Conservation (phyloP, 1,140 invertebrate genomes). For the Caenorhabditis briggsae region DNA sequence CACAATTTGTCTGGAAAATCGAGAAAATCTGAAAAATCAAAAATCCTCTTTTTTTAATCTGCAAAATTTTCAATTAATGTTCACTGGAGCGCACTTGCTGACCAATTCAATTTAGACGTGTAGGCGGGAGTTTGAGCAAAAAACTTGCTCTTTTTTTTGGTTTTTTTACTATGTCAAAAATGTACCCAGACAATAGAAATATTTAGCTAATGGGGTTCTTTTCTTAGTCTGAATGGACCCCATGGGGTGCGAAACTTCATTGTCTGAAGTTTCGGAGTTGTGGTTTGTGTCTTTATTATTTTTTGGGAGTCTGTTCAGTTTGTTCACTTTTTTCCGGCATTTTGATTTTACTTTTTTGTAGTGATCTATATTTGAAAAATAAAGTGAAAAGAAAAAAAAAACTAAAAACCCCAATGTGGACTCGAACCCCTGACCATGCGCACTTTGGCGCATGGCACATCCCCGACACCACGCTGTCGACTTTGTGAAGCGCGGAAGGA, state of each 20-base stretch:
- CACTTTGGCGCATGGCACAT: too few species aligned
- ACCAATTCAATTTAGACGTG: neutral
- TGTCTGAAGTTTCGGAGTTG: neutral
- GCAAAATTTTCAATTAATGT: neutral
- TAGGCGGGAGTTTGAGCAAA: slow-evolving; percentile 31
- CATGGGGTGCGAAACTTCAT: too few species aligned
- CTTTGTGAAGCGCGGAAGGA: too few species aligned
- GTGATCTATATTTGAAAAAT: too few species aligned
- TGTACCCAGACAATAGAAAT: neutral
- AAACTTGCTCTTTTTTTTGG: neutral
- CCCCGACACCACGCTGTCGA: too few species aligned
- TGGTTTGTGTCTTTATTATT: slow-evolving; percentile 26
- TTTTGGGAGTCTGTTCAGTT: neutral
- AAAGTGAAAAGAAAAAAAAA: too few species aligned
- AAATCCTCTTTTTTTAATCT: neutral
- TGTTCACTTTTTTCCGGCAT: neutral
- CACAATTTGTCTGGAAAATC: neutral
- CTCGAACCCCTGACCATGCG: neutral
- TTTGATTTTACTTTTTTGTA: too few species aligned
- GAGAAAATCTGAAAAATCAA: too few species aligned
- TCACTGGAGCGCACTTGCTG: slow-evolving; percentile 1
- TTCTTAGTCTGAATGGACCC: too few species aligned
- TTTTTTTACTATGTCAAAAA: neutral
- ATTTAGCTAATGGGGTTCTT: neutral
- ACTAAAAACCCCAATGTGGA: neutral